Base-by-base conservation (phyloP, 2,888 invertebrate species). In the Apotomis turbidana region DNA sequence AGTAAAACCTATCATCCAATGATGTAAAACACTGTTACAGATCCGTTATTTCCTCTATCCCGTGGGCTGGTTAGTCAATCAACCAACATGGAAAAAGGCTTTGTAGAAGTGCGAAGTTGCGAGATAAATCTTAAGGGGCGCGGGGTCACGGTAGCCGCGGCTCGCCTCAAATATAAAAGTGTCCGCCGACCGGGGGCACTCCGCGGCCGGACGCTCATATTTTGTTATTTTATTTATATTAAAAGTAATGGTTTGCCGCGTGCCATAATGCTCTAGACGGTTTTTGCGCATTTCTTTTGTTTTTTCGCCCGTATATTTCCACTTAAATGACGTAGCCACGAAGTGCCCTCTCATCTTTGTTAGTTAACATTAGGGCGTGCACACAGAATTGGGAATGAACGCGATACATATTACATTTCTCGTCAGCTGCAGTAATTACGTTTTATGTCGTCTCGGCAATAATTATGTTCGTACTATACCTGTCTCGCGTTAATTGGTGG, bases 211-310 rank as follows among this genome's bases (percentile, higher is more conserved):
- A 92, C 91, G 85, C 93, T 93, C 93, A 93, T 93, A 93, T 93
- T 93, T 93, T 93, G 93, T 92, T 93, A 93, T 93, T 93, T 93
- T 93, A 93, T 93, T 93, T 93, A 91, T 93, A 93, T 93, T 92
- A 93, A 93, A 93, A 93, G 93, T 93, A 93, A 93, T 93, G 93
- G 92, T 89, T 83, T 78, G 84, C 82, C 87, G 86, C 88, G 85
- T 87, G 85, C 88, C 86, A 91, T 91, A 92, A 91, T 90, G 89
- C 87, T 88, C 88, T 85, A 84, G 90, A 89, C 89, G 85, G 87
- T 91, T 92, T 90, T 90, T 89, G 88, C 88, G 83, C 90, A 89
- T 92, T 91, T 90, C 87, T 91, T 90, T 91, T 89, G 88, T 89
- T 90, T 87, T 87, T 87, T 81, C 80, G 80, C 85, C 87, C 91